Base-by-base conservation (phyloP, 1,140 invertebrate genomes). In the Brachionus plicatilis region DNA sequence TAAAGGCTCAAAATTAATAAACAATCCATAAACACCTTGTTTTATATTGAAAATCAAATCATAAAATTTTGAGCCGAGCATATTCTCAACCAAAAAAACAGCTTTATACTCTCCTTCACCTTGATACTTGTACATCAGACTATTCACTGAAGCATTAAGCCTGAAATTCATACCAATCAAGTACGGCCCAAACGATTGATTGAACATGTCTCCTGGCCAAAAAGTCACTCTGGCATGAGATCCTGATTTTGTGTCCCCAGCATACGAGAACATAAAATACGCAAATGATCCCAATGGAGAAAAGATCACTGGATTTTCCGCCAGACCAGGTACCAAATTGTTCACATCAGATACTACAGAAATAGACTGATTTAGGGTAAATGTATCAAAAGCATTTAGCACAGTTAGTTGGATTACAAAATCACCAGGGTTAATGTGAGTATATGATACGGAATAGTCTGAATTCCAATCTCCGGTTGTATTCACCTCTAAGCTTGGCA, bases 181-280 rank as follows among this genome's bases (percentile, higher is more conserved):
- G 45, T 65, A 82, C 3, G 79, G 79, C 45, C 79, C 79, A 41
- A 82, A 82, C 11, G 79, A 68, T 33, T 24, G 17, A 47, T 82
- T 82, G 53, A 68, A 60, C 43, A 68, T 20, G 37, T 82, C 79
- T 17, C 79, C 79, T 47, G 79, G 79, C 79, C 79, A 82, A 43
- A 82, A 17, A 43, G 50, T 82, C 9, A 82, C 79, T 41, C 7
- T 82, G 8, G 79, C 79, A 65, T 82, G 79, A 1, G 79, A 82
- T 9, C 79, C 79, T 11, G 79, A 60, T 45, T 20, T 82, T 60
- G 53, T 66, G 7, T 68, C 53, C 20, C 3, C 79, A 20, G 8
- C 33, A 82, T 82, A 82, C 8, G 33, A 60, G 27, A 82, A 82
- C 50, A 65, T 43, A 47, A 82, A 82, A 43, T 65, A 45, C 2